Evolutionary conservation across 2,888 invertebrate genomes (phyloP).

Genomic region (Coecobrya sp.): DNA sequence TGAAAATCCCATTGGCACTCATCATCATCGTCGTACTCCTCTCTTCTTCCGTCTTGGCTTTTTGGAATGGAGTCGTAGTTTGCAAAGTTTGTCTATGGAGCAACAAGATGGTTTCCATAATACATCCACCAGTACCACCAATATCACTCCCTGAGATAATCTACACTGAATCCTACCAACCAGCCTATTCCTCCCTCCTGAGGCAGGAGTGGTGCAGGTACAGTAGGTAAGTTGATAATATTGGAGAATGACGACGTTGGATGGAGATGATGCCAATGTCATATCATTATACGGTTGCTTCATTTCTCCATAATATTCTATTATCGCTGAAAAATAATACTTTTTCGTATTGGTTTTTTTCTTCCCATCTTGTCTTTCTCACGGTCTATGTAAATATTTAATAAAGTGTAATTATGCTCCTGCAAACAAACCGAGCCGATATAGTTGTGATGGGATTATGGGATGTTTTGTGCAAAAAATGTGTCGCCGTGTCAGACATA

Average conservation of each 20-base stretch:
- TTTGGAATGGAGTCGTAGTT: background rate
- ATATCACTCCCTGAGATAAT: background rate
- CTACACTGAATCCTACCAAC: background rate
- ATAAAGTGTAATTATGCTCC: background rate
- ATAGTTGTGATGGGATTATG: background rate
- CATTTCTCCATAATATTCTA: background rate
- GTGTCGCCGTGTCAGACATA: background rate
- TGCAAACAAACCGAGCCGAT: background rate
- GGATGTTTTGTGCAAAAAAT: background rate
- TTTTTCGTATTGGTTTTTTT: background rate
- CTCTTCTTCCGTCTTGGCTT: background rate
- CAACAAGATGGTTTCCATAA: background rate
- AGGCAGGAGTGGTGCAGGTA: background rate
- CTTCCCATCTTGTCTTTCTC: background rate
- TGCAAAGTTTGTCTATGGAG: background rate
- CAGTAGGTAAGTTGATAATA: background rate
- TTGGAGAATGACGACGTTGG: background rate
- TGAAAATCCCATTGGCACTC: slow-evolving; percentile 46
- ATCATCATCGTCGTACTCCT: background rate
- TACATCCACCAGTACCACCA: background rate
- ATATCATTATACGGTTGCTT: background rate
- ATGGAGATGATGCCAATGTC: slow-evolving; percentile 1
- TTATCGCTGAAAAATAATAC: background rate
- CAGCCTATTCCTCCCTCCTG: background rate
- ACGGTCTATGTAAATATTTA: slow-evolving; percentile 35